Base-by-base conservation (phyloP, 2,797 vertebrate genomes). In the Halcyon chelicuti region DNA sequence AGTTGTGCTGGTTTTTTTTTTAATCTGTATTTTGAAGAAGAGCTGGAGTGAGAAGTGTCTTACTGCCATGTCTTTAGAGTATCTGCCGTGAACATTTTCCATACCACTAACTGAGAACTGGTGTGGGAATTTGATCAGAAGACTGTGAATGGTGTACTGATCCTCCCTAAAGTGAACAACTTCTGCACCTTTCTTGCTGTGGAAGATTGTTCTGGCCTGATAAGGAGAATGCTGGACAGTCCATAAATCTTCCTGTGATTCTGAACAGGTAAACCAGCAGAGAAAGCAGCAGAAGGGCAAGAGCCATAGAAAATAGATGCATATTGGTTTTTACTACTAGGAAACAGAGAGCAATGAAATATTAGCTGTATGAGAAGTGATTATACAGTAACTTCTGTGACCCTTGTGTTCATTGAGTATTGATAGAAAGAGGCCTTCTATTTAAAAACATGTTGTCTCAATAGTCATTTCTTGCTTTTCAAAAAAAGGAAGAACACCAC, bases 361-460 rank as follows among this genome's bases (percentile, higher is more conserved):
- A 51, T 26, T 84, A 73, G 33, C 54, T 70, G 5, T 52, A 44
- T 26, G 29, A 60, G 23, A 91, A 51, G 13, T 31, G 49, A 58
- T 86, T 58, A 29, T 77, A 18, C 5, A 51, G n/a, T 58, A 83
- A 58, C 22, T 90, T 86, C 39, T 42, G 7, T 58, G 62, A 86
- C 62, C 25, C 68, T 37, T 76, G 20, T 63, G 25, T 75, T 67
- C 18, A 1, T 71, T 86, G 70, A 51, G 31, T 89, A 73, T 28
- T 84, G 77, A 70, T 39, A 63, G 67, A 79, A 87, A 75, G 54
- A 75, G 49, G 20, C 10, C 9, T 88, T 84, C 55, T 79, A 9
- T 90, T 93, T 86, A 66, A 68, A 85, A 85, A 13, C 49, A n/a
- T 14, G 12, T 71, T 49, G 25, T 49, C 55, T 88, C 73, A 14